Conservation (phyloP, 2,113 vertebrate genomes). For the Scatophagus argus region DNA sequence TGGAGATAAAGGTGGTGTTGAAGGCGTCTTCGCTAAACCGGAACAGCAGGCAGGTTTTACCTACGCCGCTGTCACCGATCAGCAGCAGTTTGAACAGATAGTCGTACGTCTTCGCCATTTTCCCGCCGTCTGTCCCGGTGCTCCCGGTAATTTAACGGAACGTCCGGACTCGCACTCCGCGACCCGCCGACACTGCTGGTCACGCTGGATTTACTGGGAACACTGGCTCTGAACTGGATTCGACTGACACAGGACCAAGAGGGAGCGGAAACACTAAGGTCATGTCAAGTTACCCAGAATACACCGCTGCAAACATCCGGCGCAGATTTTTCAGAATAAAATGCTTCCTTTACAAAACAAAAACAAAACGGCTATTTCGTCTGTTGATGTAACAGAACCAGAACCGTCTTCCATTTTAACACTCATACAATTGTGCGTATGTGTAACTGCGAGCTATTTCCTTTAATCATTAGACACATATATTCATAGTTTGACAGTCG, state of each 20-base stretch:
- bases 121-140: conserved; percentile 29
- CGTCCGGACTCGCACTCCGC: background rate
- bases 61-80: conserved; percentile 84
- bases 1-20: conserved; percentile 85
- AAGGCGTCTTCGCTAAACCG: conserved; percentile 86
- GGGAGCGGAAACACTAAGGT: conserved; percentile 54
- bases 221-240: conserved; percentile 8
- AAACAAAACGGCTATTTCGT: no score
- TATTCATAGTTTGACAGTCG: no score
- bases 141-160: background rate
- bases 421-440: no score
- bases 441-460: no score
- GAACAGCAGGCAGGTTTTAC: conserved; percentile 86
- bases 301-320: conserved; percentile 24
- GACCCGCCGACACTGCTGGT: conserved; percentile 1
- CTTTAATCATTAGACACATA: no score
- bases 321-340: conserved; percentile 43
- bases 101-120: conserved; percentile 85
- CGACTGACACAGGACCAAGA: background rate
- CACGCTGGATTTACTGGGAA: conserved; percentile 2
- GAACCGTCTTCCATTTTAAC: no score
- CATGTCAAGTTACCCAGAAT: background rate
- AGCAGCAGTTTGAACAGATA: conserved; percentile 83
- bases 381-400: no score
- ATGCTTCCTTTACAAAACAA: no score